A percentile compares a stretch with the other conserved stretches of the same genome.
phyloP scores from a whole-genome alignment of 2,888 invertebrate species.

The Lamproptera curius region DNA sequence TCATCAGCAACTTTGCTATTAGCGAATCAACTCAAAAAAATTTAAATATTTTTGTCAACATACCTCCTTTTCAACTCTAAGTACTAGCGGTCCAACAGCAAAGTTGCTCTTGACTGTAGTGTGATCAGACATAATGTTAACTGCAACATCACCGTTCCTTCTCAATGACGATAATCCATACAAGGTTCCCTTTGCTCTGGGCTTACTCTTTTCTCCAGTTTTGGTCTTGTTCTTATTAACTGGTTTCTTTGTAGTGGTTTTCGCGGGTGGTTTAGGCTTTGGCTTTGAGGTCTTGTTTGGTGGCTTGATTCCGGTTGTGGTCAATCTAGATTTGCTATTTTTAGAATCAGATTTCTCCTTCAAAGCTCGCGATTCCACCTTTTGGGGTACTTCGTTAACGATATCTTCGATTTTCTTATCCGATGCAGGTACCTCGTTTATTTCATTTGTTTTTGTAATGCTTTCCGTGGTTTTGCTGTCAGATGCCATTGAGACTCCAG shows the following conservation, averaged over 20 bases:
- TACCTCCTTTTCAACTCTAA: constrained; percentile 88
- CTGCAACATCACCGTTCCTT: constrained; percentile 88
- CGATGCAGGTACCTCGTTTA: constrained; percentile 5
- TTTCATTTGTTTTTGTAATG: constrained; percentile 14
- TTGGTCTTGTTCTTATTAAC: constrained; percentile 57
- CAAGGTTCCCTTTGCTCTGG: constrained; percentile 86
- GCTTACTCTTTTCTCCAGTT: constrained; percentile 70
- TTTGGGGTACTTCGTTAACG: background rate
- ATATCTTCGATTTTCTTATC: constrained; percentile 12
- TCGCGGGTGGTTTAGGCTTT: constrained; percentile 56
- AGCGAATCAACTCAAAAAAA: too few species aligned
- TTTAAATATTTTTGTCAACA: too few species aligned
- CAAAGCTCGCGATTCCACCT: constrained; percentile 48
- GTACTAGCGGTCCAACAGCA: constrained; percentile 86
- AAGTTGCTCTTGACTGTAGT: constrained; percentile 91
- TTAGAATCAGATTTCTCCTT: constrained; percentile 53
- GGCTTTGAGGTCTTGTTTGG: constrained; percentile 46
- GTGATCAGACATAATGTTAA: constrained; percentile 87
- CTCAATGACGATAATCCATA: constrained; percentile 88
- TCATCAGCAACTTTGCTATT: too few species aligned
- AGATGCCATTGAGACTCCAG: constrained; percentile 39
- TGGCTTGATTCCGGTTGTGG: constrained; percentile 44
- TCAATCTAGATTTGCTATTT: constrained; percentile 57
- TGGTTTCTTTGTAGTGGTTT: constrained; percentile 56
- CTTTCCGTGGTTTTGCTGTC: constrained; percentile 32